phyloP scores from a whole-genome alignment of 2,113 vertebrate genomes.

The Peucedramus taeniatus region DNA sequence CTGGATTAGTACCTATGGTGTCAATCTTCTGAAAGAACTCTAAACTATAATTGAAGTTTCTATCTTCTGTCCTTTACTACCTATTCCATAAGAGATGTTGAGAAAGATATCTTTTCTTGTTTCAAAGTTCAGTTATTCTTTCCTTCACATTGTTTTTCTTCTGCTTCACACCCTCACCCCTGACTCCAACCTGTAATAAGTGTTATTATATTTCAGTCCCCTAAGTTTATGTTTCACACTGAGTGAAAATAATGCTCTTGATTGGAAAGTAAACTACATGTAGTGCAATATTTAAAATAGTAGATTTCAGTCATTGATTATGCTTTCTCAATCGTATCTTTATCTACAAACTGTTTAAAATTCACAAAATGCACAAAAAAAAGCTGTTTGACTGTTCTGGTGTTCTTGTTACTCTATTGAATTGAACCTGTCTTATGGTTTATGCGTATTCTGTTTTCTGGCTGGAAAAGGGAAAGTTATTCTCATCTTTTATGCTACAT shows the following conservation, averaged over 20 bases:
- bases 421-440: background rate
- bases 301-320: constrained; percentile 9
- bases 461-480: background rate
- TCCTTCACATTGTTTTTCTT: background rate
- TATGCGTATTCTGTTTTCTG: background rate
- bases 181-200: background rate
- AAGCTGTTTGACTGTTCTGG: background rate
- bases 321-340: background rate
- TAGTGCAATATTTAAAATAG: background rate
- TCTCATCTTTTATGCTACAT: background rate
- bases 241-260: background rate
- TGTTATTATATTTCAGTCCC: background rate
- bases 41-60: background rate
- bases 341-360: background rate
- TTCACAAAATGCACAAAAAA: background rate
- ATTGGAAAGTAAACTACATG: constrained; percentile 16
- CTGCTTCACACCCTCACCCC: background rate
- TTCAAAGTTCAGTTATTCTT: constrained; percentile 17
- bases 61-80: constrained; percentile 1
- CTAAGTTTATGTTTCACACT: background rate
- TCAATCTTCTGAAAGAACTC: constrained; percentile 18
- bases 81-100: background rate
- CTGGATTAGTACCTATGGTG: background rate
- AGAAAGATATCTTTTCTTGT: background rate
- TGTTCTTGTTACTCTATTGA: background rate